A percentile compares a stretch with the other conserved stretches of the same genome.
phyloP scores from a whole-genome alignment of 1,140 invertebrate genomes.

The Cyphomyrmex costatus region DNA sequence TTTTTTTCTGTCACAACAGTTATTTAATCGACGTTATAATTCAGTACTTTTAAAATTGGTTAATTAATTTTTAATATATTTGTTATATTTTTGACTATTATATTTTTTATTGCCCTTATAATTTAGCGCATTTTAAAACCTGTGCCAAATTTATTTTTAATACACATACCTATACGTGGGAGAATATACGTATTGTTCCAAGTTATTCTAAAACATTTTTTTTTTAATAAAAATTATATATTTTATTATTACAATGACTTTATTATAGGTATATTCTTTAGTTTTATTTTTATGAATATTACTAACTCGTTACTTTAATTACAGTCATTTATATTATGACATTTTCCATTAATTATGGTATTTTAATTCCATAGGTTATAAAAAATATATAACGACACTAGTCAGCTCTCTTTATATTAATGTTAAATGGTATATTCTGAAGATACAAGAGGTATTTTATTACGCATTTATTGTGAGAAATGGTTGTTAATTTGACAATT shows the following conservation, averaged over 20 bases:
- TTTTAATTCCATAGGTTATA: neutral
- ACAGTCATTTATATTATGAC: neutral
- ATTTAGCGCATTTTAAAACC: no score
- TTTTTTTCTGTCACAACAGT: no score
- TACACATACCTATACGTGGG: neutral
- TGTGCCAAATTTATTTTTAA: no score
- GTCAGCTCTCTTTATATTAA: neutral
- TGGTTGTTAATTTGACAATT: constrained; percentile 33
- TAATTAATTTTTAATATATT: no score
- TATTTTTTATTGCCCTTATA: no score
- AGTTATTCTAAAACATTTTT: neutral
- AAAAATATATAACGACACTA: neutral
- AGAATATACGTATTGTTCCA: neutral
- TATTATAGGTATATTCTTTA: neutral
- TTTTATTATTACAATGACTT: neutral
- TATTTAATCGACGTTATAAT: neutral
- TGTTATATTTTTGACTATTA: no score
- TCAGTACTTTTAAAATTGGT: neutral
- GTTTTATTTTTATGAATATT: neutral
- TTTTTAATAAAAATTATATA: neutral
- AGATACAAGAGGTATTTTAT: neutral
- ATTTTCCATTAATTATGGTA: no score
- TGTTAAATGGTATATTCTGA: neutral
- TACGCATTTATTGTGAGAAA: neutral
- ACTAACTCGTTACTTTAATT: neutral